Percentiles rank a stretch among this genome's conserved stretches.
Conservation (phyloP, 2,113 vertebrate genomes). For the Rattus rattus region DNA sequence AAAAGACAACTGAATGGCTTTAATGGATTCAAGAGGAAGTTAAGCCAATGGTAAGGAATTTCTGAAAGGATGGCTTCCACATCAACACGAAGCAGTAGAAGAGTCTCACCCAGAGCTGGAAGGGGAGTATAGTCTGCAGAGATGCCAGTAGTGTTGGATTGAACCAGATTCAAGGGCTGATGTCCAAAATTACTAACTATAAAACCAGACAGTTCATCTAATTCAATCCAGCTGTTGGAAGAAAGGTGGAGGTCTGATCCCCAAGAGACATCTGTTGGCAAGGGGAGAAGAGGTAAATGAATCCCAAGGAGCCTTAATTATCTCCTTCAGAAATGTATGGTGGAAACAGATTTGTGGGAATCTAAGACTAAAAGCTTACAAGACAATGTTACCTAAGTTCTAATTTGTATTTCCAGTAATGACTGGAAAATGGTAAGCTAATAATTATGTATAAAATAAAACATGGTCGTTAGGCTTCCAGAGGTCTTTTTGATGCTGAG, state of each 20-base stretch:
- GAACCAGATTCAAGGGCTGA: constrained; percentile 41
- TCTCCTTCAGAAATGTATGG: background rate
- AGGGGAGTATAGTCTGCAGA: background rate
- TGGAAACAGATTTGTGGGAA: background rate
- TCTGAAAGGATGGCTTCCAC: constrained; percentile 64
- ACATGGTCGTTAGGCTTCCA: constrained; percentile 58
- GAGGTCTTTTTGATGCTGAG: background rate
- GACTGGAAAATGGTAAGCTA: constrained; percentile 46
- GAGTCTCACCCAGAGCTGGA: background rate
- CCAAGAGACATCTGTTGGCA: background rate
- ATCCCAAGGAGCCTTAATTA: constrained; percentile 49
- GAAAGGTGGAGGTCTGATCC: background rate
- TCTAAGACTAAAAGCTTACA: constrained; percentile 30
- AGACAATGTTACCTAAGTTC: constrained; percentile 45
- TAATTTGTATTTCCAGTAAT: constrained; percentile 70
- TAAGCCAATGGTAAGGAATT: constrained; percentile 61
- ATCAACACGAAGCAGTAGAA: constrained; percentile 45
- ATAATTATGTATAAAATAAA: constrained; percentile 74
- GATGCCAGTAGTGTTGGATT: background rate
- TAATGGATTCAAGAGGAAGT: constrained; percentile 78
- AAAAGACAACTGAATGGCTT: constrained; percentile 70
- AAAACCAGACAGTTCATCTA: background rate
- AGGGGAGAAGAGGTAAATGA: constrained; percentile 20
- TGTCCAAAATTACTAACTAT: constrained; percentile 27
- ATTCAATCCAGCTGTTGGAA: background rate